These are phyloP conservation scores for Tipula confusa DNA, from an alignment of 2,888 invertebrate species.

Conservation along the genomic window DNA sequence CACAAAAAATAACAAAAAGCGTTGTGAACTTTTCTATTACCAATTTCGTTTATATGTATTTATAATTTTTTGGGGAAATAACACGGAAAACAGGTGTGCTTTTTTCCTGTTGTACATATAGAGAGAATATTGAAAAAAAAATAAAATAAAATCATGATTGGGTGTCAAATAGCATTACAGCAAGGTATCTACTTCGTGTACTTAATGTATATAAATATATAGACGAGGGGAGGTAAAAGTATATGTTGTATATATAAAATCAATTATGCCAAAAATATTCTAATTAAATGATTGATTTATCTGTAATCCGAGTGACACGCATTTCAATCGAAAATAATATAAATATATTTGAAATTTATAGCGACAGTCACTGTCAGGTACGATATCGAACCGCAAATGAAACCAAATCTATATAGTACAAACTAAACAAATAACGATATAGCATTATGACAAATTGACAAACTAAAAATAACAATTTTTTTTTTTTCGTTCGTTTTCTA, in stretches of 20 bases:
- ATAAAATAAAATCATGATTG: not conserved
- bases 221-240: not conserved
- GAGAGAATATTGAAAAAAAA: not conserved
- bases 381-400: not conserved
- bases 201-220: not conserved
- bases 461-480: not conserved
- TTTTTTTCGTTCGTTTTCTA: not conserved
- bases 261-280: slow-evolving; percentile 12
- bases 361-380: not conserved
- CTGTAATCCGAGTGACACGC: slow-evolving; percentile 12
- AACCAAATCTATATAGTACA: not conserved
- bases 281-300: slow-evolving; percentile 25
- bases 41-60: not conserved
- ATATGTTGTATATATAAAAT: not conserved
- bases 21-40: slow-evolving; percentile 20
- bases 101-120: not conserved
- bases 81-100: slow-evolving; percentile 25
- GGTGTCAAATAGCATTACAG: slow-evolving; percentile 12
- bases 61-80: not conserved
- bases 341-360: not conserved
- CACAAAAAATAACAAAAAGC: not conserved
- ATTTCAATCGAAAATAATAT: slow-evolving; percentile 13
- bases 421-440: not conserved
- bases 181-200: not conserved
- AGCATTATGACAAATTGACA: not conserved